phyloP scores from a whole-genome alignment of 2,797 vertebrate genomes.

The Morus bassanus region DNA sequence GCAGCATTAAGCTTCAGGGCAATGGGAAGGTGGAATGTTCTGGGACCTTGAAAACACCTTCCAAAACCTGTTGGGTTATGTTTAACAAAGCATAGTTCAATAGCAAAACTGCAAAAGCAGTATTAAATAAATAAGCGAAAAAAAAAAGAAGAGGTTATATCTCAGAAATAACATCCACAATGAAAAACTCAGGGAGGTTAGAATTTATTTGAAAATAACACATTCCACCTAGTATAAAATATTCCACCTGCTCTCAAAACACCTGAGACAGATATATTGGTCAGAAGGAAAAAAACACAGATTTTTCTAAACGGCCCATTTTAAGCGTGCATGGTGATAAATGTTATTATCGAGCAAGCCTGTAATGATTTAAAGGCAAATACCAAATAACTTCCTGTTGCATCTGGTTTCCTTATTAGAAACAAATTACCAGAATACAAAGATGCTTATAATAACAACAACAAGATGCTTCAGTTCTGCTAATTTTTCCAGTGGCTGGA shows the following conservation, averaged over 20 bases:
- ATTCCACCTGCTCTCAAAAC: not conserved
- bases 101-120: not conserved
- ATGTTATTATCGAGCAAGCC: not conserved
- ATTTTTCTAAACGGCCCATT: not conserved
- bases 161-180: not conserved
- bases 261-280: accelerated
- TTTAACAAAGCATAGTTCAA: not conserved
- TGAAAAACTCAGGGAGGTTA: not conserved
- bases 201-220: not conserved
- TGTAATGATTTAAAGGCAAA: not conserved
- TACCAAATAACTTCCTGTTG: not conserved
- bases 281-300: not conserved
- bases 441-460: not conserved
- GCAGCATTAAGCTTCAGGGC: not conserved
- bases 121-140: accelerated
- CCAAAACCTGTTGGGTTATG: not conserved
- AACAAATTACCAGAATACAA: not conserved
- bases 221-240: not conserved
- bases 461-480: not conserved
- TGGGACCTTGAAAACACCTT: not conserved
- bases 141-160: not conserved
- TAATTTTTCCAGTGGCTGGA: not conserved
- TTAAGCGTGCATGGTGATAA: not conserved
- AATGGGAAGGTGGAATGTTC: not conserved
- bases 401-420: not conserved